Evolutionary conservation across 2,888 invertebrate species (phyloP), one percentile per base, ranked within the genome.

Genomic region (Crematogaster levior): DNA sequence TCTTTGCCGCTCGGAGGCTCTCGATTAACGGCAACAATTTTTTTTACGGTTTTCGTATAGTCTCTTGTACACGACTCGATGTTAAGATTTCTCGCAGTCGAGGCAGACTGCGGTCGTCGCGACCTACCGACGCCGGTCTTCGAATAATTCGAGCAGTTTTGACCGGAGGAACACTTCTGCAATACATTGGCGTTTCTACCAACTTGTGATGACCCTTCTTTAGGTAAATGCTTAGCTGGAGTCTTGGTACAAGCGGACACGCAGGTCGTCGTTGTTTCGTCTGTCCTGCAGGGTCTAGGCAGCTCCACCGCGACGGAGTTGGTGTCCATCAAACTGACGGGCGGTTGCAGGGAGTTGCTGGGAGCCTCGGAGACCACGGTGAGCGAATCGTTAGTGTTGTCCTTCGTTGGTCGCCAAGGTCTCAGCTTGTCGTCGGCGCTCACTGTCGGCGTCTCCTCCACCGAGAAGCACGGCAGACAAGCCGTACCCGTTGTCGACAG

Each of bases 381-480:
- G 43, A 65, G 61, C 21, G 46, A 75, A 43, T 80, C 89, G 68
- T 91, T 89, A 40, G 34, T 81, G 53, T 74, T 89, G 70, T 92
- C 90, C 61, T 90, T 92, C 30, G 87, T 40, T 27, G 88, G 77
- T 61, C 90, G 87, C 93, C 94, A 94, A 4, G 91, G 86, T 40
- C 91, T 91, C n/a, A 88, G 72, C 60, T 91, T 91, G 7, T 92
- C 93, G n/a, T 93, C 93, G 58, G 81, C 72, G 30, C 51, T 65
- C 12, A 65, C 66, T 21, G 30, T 63, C 34, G 74, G 27, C n/a
- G 75, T 83, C 88, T 93, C 91, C 80, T 94, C 92, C 18, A 85
- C 80, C 15, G 91, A 85, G 87, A 93, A 93, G 65, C 93, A 93
- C 27, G 93, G 92, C 74, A 93, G 83, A 82, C 93, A 93, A 10